A percentile compares a stretch with the other conserved stretches of the same genome.
Conservation (phyloP, 2,113 vertebrate genomes). For the Buteo buteo region DNA sequence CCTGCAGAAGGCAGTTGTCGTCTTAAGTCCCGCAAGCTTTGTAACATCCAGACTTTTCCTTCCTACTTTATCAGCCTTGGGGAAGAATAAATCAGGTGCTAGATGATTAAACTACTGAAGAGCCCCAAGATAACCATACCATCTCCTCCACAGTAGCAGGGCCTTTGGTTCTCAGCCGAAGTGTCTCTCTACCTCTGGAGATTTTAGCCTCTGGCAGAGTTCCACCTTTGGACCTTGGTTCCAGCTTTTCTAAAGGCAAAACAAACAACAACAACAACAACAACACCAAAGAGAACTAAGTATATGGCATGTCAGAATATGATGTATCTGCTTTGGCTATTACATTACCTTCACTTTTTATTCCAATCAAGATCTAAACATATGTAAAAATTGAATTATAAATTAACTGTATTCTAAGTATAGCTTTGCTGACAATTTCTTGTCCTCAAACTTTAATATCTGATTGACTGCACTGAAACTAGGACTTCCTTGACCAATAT, state of each 20-base stretch:
- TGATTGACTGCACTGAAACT: not conserved
- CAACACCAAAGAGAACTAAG: not conserved
- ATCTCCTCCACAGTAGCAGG: constrained; percentile 89
- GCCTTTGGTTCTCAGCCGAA: constrained; percentile 89
- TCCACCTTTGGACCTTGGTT: constrained; percentile 81
- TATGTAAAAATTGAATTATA: not conserved
- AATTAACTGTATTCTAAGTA: not conserved
- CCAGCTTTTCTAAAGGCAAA: constrained; percentile 83
- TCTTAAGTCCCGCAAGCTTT: not conserved
- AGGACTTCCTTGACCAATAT: not conserved
- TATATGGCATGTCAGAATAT: not conserved
- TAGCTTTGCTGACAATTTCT: not conserved
- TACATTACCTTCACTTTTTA: not conserved
- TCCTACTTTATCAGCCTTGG: not conserved
- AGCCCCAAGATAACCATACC: constrained; percentile 65
- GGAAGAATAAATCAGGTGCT: not conserved
- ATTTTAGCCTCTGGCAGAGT: constrained; percentile 76
- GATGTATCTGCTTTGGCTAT: not conserved
- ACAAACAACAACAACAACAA: not conserved
- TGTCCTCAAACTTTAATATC: not conserved
- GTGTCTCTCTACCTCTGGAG: constrained; percentile 81
- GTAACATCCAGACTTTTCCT: not conserved
- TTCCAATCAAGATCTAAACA: not conserved
- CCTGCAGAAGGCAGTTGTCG: not conserved
- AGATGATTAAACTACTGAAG: not conserved